phyloP scores from a whole-genome alignment of 2,888 invertebrate species.

The Eurois occulta region DNA sequence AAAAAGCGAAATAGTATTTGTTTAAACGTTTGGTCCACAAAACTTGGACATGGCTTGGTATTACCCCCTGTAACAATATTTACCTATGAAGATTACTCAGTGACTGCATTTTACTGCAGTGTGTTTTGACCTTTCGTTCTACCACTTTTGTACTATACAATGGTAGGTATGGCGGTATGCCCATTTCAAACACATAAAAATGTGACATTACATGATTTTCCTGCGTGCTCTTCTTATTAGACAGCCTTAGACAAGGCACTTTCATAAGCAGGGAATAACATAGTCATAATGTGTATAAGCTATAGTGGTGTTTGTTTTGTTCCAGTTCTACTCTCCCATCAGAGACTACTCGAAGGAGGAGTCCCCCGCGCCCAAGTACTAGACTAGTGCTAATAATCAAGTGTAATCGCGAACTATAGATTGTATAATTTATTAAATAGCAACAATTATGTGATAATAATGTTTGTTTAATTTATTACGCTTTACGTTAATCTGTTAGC shows the following conservation, averaged over 20 bases:
- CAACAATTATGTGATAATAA: conserved; percentile 71
- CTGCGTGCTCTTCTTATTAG: neutral
- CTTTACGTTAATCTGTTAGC: neutral
- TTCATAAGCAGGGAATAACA: neutral
- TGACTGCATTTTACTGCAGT: neutral
- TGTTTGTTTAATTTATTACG: conserved; percentile 53
- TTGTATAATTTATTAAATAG: conserved; percentile 85
- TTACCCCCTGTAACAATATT: neutral
- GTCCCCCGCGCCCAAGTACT: conserved; percentile 93
- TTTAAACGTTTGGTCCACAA: neutral
- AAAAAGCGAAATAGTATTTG: too few relatives aligned
- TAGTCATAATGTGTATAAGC: neutral
- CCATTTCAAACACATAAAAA: neutral
- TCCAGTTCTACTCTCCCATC: conserved; percentile 94
- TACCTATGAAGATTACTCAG: neutral
- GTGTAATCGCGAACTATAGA: conserved; percentile 72
- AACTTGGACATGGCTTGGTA: neutral
- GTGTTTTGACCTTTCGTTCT: neutral
- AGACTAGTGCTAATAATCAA: conserved; percentile 73
- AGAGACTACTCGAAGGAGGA: conserved; percentile 92
- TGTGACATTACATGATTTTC: neutral
- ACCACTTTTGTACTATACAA: neutral
- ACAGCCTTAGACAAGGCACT: neutral
- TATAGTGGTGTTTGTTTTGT: conserved; percentile 62
- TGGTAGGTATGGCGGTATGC: too few relatives aligned